phyloP scores from a whole-genome alignment of 2,797 vertebrate species.

The Prionace glauca region DNA sequence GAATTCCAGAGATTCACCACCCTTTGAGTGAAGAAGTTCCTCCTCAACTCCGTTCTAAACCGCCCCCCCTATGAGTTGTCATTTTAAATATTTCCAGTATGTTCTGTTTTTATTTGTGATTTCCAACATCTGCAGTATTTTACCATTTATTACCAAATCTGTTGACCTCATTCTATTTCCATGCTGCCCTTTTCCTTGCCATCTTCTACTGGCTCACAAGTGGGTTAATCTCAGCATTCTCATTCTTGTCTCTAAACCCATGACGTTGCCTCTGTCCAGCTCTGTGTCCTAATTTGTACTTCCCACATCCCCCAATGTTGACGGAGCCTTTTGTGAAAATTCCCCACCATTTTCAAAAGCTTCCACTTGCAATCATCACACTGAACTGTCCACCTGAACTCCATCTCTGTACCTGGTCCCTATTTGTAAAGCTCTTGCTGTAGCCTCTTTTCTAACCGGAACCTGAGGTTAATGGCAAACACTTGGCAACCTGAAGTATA shows the following conservation, averaged over 20 bases:
- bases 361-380: background rate
- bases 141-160: background rate
- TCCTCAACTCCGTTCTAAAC: too few species aligned
- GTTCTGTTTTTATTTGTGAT: too few species aligned
- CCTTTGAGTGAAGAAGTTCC: too few species aligned
- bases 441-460: background rate
- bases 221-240: too few species aligned
- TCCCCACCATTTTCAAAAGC: background rate
- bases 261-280: background rate
- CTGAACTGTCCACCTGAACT: too few species aligned
- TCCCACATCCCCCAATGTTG: background rate
- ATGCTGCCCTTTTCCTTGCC: background rate
- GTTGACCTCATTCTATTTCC: background rate
- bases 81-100: too few species aligned
- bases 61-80: too few species aligned
- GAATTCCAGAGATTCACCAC: too few species aligned
- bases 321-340: background rate
- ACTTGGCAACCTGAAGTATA: background rate
- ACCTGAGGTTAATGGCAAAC: background rate
- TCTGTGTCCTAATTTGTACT: background rate
- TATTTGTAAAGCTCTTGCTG: background rate
- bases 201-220: background rate
- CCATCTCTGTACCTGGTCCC: background rate
- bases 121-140: too few species aligned
- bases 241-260: background rate